A percentile compares a stretch with the other conserved stretches of the same genome.
These are phyloP conservation scores for Chloropsis hardwickii DNA, from an alignment of 2,113 vertebrate species.

Conservation along the genomic window DNA sequence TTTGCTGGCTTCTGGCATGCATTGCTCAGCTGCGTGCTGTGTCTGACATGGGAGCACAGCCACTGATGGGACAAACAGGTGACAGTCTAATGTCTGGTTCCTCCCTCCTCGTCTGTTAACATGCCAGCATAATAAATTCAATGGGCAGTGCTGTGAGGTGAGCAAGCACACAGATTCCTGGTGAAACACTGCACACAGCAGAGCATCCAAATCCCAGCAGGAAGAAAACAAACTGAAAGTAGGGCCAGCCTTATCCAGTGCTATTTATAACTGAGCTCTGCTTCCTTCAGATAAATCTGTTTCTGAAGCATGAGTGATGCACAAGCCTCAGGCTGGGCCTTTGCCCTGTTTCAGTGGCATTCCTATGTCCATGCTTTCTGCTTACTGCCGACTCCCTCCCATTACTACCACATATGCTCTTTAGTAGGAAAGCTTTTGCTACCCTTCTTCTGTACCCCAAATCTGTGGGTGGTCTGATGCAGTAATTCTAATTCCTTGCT, in stretches of 20 bases:
- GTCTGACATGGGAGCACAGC: background rate
- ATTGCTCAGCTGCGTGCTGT: background rate
- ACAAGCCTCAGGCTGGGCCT: background rate
- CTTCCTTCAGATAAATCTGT: constrained; percentile 6
- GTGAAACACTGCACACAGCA: background rate
- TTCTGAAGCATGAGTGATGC: background rate
- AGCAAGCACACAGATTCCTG: background rate
- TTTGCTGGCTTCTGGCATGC: background rate
- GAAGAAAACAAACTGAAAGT: constrained; percentile 2
- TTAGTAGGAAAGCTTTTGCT: background rate
- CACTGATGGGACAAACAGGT: background rate
- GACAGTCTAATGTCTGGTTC: background rate
- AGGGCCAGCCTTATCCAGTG: background rate
- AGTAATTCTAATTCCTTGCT: background rate
- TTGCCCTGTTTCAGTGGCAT: background rate
- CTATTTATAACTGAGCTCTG: constrained; percentile 35
- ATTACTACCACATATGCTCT: background rate
- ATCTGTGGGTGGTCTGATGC: background rate
- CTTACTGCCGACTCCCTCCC: background rate
- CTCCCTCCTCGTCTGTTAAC: background rate
- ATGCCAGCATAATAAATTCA: background rate
- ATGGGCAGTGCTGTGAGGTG: background rate
- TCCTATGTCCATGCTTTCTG: background rate
- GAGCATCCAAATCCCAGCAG: background rate
- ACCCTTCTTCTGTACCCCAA: background rate